A percentile compares a stretch with the other conserved stretches of the same genome.
phyloP scores from a whole-genome alignment of 2,113 vertebrate species.

The Phylloscopus trochiloides region DNA sequence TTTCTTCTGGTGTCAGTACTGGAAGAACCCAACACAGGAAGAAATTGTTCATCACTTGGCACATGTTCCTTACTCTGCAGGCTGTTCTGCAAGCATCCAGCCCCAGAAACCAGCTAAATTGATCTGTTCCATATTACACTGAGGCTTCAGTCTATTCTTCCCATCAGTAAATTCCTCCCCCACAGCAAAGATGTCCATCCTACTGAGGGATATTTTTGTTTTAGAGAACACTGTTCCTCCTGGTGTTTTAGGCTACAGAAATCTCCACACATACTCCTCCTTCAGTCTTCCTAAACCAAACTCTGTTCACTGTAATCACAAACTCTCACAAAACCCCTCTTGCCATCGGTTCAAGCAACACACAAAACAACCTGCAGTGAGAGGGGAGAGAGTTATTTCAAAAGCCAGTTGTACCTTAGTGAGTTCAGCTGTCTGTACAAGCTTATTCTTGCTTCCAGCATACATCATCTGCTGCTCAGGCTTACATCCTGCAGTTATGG shows the following conservation, averaged over 20 bases:
- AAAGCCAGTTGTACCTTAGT: slow-evolving; percentile 82
- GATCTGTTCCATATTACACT: not conserved
- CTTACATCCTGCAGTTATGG: slow-evolving; percentile 82
- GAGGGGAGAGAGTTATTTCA: not conserved
- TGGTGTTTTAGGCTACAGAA: not conserved
- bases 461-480: slow-evolving; percentile 99
- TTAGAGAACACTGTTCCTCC: not conserved
- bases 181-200: not conserved
- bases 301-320: not conserved
- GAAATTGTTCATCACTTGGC: not conserved
- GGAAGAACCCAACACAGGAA: not conserved
- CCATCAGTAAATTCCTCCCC: not conserved
- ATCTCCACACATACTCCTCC: not conserved
- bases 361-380: not conserved
- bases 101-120: not conserved
- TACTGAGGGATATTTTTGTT: not conserved
- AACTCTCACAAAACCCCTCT: not conserved
- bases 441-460: slow-evolving; percentile 94
- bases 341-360: not conserved
- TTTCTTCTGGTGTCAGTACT: not conserved
- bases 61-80: not conserved
- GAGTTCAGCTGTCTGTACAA: slow-evolving; percentile 89
- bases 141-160: not conserved
- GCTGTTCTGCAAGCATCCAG: not conserved
- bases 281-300: not conserved